A percentile compares a stretch with the other conserved stretches of the same genome.
Conservation (phyloP, 2,797 vertebrate genomes). For the Myotis myotis region DNA sequence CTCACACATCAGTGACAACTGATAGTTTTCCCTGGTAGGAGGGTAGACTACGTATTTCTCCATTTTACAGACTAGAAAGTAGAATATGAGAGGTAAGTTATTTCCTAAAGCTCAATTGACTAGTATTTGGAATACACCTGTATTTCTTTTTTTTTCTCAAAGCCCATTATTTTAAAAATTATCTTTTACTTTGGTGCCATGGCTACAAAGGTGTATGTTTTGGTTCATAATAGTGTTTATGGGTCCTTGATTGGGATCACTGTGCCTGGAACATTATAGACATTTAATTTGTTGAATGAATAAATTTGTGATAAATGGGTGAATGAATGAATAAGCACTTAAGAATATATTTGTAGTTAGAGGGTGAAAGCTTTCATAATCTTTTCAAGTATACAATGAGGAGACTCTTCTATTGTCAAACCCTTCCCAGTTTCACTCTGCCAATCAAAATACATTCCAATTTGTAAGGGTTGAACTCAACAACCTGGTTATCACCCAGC, state of each 20-base stretch:
- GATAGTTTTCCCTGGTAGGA: background rate
- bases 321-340: constrained; percentile 2
- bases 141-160: background rate
- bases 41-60: background rate
- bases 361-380: background rate
- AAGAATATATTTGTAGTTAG: background rate
- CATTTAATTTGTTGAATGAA: constrained; percentile 20
- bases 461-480: background rate
- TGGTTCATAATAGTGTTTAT: constrained; percentile 2
- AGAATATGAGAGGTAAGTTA: background rate
- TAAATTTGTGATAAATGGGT: background rate
- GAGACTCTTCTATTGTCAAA: background rate
- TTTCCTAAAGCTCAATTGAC: background rate
- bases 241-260: background rate
- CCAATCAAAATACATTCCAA: background rate
- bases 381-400: background rate
- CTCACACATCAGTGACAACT: background rate
- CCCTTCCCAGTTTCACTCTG: constrained; percentile 9
- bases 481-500: background rate
- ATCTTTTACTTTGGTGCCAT: background rate
- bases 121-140: background rate
- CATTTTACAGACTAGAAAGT: background rate
- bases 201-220: background rate
- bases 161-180: background rate
- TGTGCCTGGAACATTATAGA: background rate